Base-by-base conservation (phyloP, 2,797 vertebrate genomes). In the Tokudaia muenninki region DNA sequence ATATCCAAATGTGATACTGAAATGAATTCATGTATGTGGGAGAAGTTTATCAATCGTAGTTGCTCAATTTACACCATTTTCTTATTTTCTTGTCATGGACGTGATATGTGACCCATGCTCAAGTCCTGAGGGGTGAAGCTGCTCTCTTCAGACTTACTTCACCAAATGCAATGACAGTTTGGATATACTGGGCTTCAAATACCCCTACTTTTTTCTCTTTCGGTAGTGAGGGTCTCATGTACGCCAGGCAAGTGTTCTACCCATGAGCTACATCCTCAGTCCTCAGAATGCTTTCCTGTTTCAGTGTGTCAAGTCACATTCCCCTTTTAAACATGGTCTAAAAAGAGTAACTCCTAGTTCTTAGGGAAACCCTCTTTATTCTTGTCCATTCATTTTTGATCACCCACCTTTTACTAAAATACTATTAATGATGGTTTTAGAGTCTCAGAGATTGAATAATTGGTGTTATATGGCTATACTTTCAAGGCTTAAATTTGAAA, bases 401-500 rank as follows among this genome's bases (percentile, higher is more conserved):
- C 29, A 72, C 37, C 7, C 65, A 81, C 22, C 78, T 92, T 94
- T 80, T 65, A 91, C 29, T 65, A 57, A 91, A 94, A 37, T 86
- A 1, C 22, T 78, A 13, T 52, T 83, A 14, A 78, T 89, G 52
- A 80, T 86, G 78, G 6, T 31, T 91, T 86, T 50, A 55, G 52
- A 44, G 29, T 84, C 37, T 82, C 67, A 77, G 67, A 94, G 12
- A 91, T 37, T 78, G 65, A 88, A 82, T 72, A 82, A 63, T n/a
- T 90, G 81, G 4, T 24, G 34, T 74, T 87, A 29, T 78, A 47
- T 72, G 19, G 65, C 21, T 91, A 0, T 41, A 74, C 19, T 94
- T 88, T 94, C 41, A 95, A 82, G 83, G 63, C 17, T 91, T 74
- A 44, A 75, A 3, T 52, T 94, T 92, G 44, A 90, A 94, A 87